Evolutionary conservation across 2,113 vertebrate species (phyloP).

Genomic region (Pelmatolapia mariae): DNA sequence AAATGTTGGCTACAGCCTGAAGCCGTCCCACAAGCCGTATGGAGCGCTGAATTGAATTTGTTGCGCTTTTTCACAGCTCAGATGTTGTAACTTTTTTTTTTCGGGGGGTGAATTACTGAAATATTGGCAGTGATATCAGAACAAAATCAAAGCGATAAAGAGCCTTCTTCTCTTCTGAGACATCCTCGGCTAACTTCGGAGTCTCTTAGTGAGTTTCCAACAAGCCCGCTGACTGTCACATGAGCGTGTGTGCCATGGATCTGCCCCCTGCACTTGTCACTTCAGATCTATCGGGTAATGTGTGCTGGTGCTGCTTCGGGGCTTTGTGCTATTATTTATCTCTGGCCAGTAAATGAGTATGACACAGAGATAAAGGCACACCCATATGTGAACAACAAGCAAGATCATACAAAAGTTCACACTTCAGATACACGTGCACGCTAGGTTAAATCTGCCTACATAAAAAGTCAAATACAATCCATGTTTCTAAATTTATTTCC

Average conservation of each 20-base stretch:
- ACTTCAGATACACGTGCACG: not conserved
- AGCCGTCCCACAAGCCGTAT: not conserved
- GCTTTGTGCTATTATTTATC: slow-evolving; percentile 53
- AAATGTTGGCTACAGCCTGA: not conserved
- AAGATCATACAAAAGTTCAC: not conserved
- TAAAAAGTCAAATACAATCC: not conserved
- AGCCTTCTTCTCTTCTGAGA: slow-evolving; percentile 23
- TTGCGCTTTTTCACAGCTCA: slow-evolving; percentile 13
- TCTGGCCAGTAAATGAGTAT: slow-evolving; percentile 36
- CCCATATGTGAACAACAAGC: not conserved
- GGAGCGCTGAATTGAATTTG: not conserved
- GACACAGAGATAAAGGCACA: slow-evolving; percentile 32
- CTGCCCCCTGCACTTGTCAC: slow-evolving; percentile 57
- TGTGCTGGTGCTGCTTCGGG: slow-evolving; percentile 19
- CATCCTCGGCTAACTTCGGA: not conserved
- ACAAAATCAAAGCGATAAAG: not conserved
- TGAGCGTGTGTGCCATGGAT: slow-evolving; percentile 11
- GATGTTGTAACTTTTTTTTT: not conserved
- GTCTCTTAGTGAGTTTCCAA: slow-evolving; percentile 13
- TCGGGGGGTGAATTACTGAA: not conserved
- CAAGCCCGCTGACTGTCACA: slow-evolving; percentile 2
- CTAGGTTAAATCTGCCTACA: not conserved
- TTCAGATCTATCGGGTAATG: slow-evolving; percentile 37
- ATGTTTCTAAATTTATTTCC: not conserved
- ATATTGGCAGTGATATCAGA: slow-evolving; percentile 28